Percentiles rank a stretch among this genome's conserved stretches.
Evolutionary conservation across 2,797 vertebrate genomes (phyloP).

Genomic region (Gambelia wislizenii): DNA sequence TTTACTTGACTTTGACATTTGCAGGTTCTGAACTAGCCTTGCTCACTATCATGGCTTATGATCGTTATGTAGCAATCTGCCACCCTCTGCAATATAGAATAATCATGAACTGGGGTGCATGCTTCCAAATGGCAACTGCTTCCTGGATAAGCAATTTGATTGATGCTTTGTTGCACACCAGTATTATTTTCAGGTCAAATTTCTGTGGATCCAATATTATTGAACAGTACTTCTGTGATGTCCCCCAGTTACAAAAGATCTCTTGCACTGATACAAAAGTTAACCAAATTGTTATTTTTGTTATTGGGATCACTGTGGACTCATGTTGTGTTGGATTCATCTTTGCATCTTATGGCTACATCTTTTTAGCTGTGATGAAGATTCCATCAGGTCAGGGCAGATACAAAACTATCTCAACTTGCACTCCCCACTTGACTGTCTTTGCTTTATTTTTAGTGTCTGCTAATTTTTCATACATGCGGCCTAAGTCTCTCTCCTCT

Average conservation of each 20-base stretch:
- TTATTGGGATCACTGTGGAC: background rate
- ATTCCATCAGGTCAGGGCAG: conserved; percentile 58
- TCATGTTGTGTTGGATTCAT: conserved; percentile 54
- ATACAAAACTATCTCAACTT: background rate
- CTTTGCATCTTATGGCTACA: conserved; percentile 55
- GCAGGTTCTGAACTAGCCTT: background rate
- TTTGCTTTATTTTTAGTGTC: background rate
- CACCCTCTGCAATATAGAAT: background rate
- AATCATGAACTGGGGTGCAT: background rate
- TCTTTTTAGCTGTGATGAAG: conserved; percentile 43
- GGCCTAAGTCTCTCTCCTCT: background rate
- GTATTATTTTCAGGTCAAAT: background rate
- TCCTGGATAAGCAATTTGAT: background rate
- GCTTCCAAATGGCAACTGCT: background rate
- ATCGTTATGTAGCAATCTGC: background rate
- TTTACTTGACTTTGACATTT: background rate
- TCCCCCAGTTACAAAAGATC: conserved; percentile 5
- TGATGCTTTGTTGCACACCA: background rate
- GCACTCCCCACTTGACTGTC: background rate
- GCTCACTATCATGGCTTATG: conserved; percentile 25
- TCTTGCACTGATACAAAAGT: background rate
- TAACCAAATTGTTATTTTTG: background rate
- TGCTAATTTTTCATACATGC: background rate
- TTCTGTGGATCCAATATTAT: background rate
- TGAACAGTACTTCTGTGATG: conserved; percentile 23